Base-by-base conservation (phyloP, 2,113 vertebrate species). In the Mellivora capensis region DNA sequence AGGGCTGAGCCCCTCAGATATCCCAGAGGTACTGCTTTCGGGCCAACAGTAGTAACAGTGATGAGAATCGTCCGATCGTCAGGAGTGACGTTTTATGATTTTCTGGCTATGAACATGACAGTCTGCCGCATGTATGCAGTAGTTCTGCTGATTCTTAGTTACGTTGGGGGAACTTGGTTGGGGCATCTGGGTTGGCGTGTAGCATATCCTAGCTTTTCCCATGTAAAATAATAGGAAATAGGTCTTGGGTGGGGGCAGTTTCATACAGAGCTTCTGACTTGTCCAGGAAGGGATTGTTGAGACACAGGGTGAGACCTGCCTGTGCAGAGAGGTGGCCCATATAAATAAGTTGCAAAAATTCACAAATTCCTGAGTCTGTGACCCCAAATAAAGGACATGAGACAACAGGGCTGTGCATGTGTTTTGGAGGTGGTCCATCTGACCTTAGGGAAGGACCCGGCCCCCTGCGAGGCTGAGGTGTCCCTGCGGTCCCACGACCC, bases 401-500 rank as follows among this genome's bases (percentile, higher is more conserved):
- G 59, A 34, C 37, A 6, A 52, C 9, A 5, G 3, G 11, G 25
- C 11, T 23, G 21, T 37, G 21, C 13, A 4, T 27, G 44, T 42
- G 39, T 31, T 34, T 52, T 39, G 82, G 72, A 42, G 27, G 57
- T 13, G 74, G 25, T 27, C n/a, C 37, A 5, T 25, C 44, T 12
- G 44, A 64, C 52, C 4, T 42, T 34, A 39, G 39, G 39, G 57
- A 20, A 42, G 54, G 52, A 76, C 8, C 34, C 17, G n/a, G 25
- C 29, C 20, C 4, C 37, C 1, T 0, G 10, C 3, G 12, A 80
- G 61, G 20, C n/a, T 54, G 54, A 62, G 71, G 34, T 27, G 37
- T 29, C 37, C 20, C 21, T 0, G 25, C 6, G 7, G 42, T 7
- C 18, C 47, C 77, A 3, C 1, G 2, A 34, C 20, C 0, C 18